A percentile compares a stretch with the other conserved stretches of the same genome.
phyloP scores from a whole-genome alignment of 2,797 vertebrate genomes.

The Tamandua tetradactyla region DNA sequence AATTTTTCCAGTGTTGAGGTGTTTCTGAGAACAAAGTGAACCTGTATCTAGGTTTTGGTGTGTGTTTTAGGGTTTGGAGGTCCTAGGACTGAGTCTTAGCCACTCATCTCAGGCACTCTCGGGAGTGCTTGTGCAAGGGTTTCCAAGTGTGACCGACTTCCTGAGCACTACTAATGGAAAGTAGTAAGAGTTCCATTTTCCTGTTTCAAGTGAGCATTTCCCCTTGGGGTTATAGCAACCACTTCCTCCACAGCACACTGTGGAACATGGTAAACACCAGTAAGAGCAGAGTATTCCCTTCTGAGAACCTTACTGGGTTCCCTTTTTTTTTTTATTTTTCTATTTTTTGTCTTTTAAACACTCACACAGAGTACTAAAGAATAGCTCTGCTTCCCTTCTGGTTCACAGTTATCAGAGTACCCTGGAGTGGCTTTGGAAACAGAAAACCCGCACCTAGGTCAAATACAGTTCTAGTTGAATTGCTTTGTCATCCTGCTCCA shows the following conservation, averaged over 20 bases:
- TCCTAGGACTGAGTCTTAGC: background rate
- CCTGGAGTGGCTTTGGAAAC: background rate
- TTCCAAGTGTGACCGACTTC: constrained; percentile 16
- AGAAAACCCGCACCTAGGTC: background rate
- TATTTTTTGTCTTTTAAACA: background rate
- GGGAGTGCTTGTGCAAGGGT: constrained; percentile 30
- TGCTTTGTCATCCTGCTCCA: background rate
- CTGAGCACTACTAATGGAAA: constrained; percentile 78
- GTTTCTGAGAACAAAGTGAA: background rate
- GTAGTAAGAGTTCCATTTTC: constrained; percentile 89
- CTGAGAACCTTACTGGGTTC: background rate
- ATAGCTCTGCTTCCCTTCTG: background rate
- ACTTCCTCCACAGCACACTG: constrained; percentile 88
- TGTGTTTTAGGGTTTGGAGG: background rate
- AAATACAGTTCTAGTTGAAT: background rate
- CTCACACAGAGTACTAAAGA: background rate
- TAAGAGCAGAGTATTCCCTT: constrained; percentile 63
- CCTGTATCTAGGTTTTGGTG: background rate
- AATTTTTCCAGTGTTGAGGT: background rate
- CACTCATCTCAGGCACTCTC: background rate
- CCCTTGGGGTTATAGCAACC: constrained; percentile 89
- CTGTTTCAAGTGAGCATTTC: constrained; percentile 93
- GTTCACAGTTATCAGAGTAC: background rate
- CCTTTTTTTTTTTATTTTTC: background rate
- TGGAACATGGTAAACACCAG: constrained; percentile 85